Evolutionary conservation across 2,888 invertebrate species (phyloP).

Genomic region (Sclerodermus sp.): DNA sequence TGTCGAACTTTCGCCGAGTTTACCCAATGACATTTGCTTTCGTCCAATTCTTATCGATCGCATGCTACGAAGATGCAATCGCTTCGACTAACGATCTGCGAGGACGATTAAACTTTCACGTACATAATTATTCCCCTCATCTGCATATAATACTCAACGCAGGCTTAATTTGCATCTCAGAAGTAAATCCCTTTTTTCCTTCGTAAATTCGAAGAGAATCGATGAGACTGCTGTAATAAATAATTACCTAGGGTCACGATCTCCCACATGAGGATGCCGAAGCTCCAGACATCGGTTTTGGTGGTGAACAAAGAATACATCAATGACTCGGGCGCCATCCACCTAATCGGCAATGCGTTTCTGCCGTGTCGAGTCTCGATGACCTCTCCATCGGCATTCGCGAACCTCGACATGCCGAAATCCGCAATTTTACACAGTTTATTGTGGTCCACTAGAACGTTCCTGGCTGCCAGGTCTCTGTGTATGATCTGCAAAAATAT

Average conservation of each 20-base stretch:
- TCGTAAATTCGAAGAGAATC: too few species aligned
- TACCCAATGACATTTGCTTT: too few species aligned
- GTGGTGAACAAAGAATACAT: constrained; percentile 78
- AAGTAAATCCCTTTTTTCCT: too few species aligned
- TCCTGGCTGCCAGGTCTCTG: constrained; percentile 81
- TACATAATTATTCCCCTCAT: too few species aligned
- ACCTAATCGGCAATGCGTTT: constrained; percentile 71
- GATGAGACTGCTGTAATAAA: too few species aligned
- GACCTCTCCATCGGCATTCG: constrained; percentile 59
- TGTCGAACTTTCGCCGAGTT: too few species aligned
- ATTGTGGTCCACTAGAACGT: constrained; percentile 81
- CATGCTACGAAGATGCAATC: too few species aligned
- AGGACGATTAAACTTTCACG: too few species aligned
- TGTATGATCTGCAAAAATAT: constrained; percentile 82
- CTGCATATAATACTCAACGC: too few species aligned
- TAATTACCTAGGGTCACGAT: constrained; percentile 76
- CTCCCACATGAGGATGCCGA: constrained; percentile 85
- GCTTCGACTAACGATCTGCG: too few species aligned
- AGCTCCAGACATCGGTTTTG: constrained; percentile 85
- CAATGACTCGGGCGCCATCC: constrained; percentile 87
- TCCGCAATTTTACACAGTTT: constrained; percentile 87
- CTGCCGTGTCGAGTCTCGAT: constrained; percentile 60
- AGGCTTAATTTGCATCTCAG: too few species aligned
- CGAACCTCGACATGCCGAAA: constrained; percentile 81
- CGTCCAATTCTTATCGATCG: too few species aligned